Evolutionary conservation across 2,797 vertebrate species (phyloP), one percentile per base, ranked within the genome.

Genomic region (Premnoplex brunnescens): DNA sequence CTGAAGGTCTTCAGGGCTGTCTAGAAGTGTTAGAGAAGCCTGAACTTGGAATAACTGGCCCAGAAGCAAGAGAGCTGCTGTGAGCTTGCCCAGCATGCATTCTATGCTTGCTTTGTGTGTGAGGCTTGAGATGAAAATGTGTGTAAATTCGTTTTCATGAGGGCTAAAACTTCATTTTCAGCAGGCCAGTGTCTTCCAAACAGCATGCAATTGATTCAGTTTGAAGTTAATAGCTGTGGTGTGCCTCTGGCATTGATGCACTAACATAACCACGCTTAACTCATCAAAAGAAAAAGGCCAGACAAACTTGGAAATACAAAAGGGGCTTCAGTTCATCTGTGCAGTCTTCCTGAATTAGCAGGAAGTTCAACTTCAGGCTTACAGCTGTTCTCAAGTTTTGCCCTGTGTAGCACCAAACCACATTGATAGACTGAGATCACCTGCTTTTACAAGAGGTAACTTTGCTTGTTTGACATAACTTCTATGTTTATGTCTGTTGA

Each of bases 21-120:
- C 60, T 85, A 37, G 27, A 87, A 60, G 60, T 21, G 14, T 56
- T 85, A 24, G 1, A 67, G 77, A n/a, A 85, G 24, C 41, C 46
- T 83, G 72, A 84, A 52, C 81, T 88, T 37, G 74, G 48, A 90
- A 10, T 80, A 49, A 75, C 37, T 69, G 54, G 22, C 80, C 51
- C 37, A 87, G 62, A 78, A 90, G 36, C 30, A 43, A 84, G 71
- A 46, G 49, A 34, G 62, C 26, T 73, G 52, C 66, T 49, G 3
- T 41, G 63, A 76, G 21, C 74, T 93, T 56, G 28, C 34, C 23
- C 5, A 6, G 0, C 1, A 2, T 2, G 0, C 1, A 0, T 20
- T 32, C 43, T 63, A 0, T 48, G 26, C 49, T 66, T 36, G 13
- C 52, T 49, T 75, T 58, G 10, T 56, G 1, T 37, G 41, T 34